Conservation (phyloP, 2,888 invertebrate species). For the Brenthis hecate region DNA sequence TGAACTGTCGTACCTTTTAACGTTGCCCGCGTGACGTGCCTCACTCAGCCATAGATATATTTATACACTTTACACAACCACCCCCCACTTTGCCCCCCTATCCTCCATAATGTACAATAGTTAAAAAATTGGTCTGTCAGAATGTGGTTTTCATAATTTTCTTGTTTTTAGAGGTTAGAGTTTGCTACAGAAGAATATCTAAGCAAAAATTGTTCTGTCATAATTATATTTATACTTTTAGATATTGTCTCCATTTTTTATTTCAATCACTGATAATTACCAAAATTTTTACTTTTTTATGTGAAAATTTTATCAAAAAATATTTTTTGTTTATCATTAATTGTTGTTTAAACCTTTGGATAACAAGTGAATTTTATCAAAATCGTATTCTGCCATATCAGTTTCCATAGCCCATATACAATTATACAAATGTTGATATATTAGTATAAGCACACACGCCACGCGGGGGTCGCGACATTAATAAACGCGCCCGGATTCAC, state of each 20-base stretch:
- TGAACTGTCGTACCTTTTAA: constrained; percentile 57
- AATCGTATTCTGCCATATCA: constrained; percentile 55
- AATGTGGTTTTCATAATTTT: constrained; percentile 55
- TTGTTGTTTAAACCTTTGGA: constrained; percentile 19
- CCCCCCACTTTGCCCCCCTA: constrained; percentile 48
- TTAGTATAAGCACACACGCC: constrained; percentile 57
- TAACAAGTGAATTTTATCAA: constrained; percentile 41
- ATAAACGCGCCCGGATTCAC: constrained; percentile 47
- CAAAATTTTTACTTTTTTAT: too few relatives aligned
- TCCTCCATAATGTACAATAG: constrained; percentile 81
- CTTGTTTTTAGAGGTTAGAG: not conserved
- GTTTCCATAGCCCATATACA: constrained; percentile 76
- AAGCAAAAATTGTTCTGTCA: too few relatives aligned
- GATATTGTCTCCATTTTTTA: too few relatives aligned
- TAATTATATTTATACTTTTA: too few relatives aligned
- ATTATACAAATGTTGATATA: constrained; percentile 73
- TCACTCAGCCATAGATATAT: constrained; percentile 68
- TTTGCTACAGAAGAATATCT: too few relatives aligned
- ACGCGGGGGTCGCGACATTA: constrained; percentile 48
- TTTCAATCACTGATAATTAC: too few relatives aligned
- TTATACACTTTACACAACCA: constrained; percentile 67
- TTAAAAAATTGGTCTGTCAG: constrained; percentile 51
- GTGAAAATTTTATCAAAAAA: too few relatives aligned
- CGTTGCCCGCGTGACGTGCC: constrained; percentile 60
- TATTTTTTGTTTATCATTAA: too few relatives aligned